phyloP scores from a whole-genome alignment of 30 jellyfish, hydroid and myxozoan genomes.

The Turritopsis rubra region DNA sequence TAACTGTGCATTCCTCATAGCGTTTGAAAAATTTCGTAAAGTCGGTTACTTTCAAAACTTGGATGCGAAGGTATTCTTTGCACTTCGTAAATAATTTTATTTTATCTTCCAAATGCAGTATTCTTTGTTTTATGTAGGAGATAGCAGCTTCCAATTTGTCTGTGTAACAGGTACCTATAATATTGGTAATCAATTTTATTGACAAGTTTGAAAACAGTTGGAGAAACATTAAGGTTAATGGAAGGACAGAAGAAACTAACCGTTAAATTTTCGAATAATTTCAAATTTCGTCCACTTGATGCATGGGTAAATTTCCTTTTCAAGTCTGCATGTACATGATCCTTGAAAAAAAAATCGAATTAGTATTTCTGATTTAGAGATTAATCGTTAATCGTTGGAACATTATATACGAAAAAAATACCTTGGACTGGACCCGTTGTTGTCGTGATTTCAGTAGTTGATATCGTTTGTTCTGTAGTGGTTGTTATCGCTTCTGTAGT shows the following conservation, averaged over 20 bases:
- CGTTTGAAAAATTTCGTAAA: not conserved
- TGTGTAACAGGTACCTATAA: slow-evolving; percentile 1
- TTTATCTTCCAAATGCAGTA: not conserved
- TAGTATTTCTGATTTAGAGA: not conserved
- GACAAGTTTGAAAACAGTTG: not conserved
- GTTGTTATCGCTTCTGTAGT: not conserved
- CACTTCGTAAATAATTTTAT: not conserved
- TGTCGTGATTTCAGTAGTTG: not conserved
- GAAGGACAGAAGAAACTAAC: not conserved
- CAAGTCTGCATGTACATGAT: slow-evolving; percentile 1
- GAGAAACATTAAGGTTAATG: not conserved
- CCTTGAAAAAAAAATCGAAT: not conserved
- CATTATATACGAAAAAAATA: not conserved
- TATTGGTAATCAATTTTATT: not conserved
- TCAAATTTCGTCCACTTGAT: slow-evolving; percentile 15
- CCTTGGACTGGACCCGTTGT: too few species aligned
- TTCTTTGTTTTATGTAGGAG: not conserved
- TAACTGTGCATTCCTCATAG: slow-evolving; percentile 5
- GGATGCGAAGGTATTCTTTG: not conserved
- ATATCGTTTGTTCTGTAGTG: not conserved
- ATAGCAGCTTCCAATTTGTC: slow-evolving; percentile 9
- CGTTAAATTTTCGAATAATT: slow-evolving; percentile 6
- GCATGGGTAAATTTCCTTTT: slow-evolving; percentile 7
- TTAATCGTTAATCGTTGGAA: not conserved
- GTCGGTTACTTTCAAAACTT: not conserved